phyloP scores from a whole-genome alignment of 2,888 invertebrate species.

The Cybosia mesomella region DNA sequence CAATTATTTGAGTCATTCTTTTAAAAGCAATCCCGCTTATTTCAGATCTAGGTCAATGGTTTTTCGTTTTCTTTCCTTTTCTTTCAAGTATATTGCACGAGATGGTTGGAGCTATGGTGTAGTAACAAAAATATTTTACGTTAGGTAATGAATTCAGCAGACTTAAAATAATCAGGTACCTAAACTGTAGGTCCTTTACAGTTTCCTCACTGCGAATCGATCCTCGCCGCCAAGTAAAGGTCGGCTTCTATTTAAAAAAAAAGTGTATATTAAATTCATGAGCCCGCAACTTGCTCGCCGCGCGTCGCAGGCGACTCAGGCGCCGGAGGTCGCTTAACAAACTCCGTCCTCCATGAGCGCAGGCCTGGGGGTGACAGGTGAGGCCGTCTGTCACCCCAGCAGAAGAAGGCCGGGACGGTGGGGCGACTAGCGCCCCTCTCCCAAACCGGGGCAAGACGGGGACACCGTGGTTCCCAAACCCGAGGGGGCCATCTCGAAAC shows the following conservation, averaged over 20 bases:
- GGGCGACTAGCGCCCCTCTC: too few species aligned
- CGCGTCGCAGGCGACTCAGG: too few species aligned
- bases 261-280: not conserved
- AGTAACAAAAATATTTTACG: not conserved
- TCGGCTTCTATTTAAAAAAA: not conserved
- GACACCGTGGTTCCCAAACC: too few species aligned
- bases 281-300: too few species aligned
- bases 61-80: not conserved
- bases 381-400: too few species aligned
- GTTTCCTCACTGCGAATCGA: not conserved
- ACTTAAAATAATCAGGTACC: not conserved
- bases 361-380: too few species aligned
- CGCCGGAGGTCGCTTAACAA: too few species aligned
- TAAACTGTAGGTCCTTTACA: too few species aligned
- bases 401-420: too few species aligned
- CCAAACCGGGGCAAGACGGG: too few species aligned
- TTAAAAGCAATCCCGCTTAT: not conserved
- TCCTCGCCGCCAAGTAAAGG: not conserved
- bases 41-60: not conserved
- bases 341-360: too few species aligned
- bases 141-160: not conserved
- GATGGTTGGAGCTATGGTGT: not conserved
- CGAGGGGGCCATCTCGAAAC: too few species aligned
- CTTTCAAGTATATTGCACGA: not conserved
- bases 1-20: not conserved